These are phyloP conservation scores for Eufriesea mexicana DNA, from an alignment of 1,140 invertebrate genomes.

Conservation along the genomic window DNA sequence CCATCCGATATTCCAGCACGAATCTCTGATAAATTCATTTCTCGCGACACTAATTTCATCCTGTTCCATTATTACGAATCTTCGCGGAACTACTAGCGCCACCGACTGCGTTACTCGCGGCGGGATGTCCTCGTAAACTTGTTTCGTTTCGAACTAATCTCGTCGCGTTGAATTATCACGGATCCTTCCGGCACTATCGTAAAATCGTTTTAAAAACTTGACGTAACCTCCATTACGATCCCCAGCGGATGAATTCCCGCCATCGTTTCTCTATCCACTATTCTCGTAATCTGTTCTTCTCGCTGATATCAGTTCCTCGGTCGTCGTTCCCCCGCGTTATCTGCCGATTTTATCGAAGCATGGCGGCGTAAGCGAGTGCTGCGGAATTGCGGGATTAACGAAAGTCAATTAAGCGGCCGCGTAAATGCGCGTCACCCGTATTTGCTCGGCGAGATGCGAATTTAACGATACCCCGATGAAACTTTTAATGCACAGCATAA, in stretches of 20 bases:
- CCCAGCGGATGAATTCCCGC: not conserved
- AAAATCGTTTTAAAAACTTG: too few species aligned
- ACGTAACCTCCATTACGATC: too few species aligned
- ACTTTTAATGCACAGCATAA: slow-evolving; percentile 11
- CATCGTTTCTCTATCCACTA: not conserved
- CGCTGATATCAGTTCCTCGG: not conserved
- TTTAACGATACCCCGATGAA: not conserved
- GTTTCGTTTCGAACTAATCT: too few species aligned
- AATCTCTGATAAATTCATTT: not conserved
- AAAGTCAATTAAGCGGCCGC: not conserved
- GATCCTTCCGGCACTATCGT: too few species aligned
- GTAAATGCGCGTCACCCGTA: not conserved
- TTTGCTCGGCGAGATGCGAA: not conserved
- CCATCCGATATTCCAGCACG: not conserved
- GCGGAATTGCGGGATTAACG: not conserved
- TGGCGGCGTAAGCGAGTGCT: too few species aligned
- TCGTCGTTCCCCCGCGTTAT: not conserved
- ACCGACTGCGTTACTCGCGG: too few species aligned
- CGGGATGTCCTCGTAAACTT: too few species aligned
- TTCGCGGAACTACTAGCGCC: not conserved
- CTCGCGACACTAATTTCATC: not conserved
- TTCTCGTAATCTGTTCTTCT: not conserved
- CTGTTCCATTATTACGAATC: not conserved
- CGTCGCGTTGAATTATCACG: too few species aligned
- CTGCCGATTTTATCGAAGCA: too few species aligned